Conservation (phyloP, 2,113 vertebrate species). For the Vulpes vulpes region DNA sequence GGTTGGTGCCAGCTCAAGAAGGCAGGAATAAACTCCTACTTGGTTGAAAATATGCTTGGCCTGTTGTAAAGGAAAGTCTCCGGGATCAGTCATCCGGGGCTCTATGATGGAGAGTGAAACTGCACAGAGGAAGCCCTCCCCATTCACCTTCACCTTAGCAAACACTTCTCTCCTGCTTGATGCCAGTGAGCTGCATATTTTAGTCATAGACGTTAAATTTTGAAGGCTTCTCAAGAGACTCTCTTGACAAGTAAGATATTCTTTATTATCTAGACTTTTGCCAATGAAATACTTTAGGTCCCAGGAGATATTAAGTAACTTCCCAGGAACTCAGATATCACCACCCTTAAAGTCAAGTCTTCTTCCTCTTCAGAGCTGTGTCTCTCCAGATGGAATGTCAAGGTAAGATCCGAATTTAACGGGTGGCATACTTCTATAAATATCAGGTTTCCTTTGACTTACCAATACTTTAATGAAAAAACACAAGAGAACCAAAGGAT, state of each 20-base stretch:
- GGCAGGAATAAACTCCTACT: background rate
- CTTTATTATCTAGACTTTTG: background rate
- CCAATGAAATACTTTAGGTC: background rate
- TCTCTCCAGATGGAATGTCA: background rate
- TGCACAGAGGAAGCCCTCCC: background rate
- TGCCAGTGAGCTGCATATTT: background rate
- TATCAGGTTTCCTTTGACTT: constrained; percentile 19
- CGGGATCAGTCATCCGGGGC: rapidly evolving
- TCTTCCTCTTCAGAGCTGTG: background rate
- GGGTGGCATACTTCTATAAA: background rate
- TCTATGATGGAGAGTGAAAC: background rate
- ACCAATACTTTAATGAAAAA: constrained; percentile 23
- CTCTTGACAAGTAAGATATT: background rate
- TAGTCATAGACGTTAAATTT: background rate
- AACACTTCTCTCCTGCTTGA: background rate
- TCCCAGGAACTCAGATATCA: background rate
- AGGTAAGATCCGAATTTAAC: background rate
- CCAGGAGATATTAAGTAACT: background rate
- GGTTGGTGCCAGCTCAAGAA: background rate
- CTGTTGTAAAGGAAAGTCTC: background rate
- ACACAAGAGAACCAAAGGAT: background rate
- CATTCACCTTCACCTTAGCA: background rate
- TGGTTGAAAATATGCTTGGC: too few species aligned
- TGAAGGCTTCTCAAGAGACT: constrained; percentile 34
- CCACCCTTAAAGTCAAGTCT: background rate